Evolutionary conservation across 2,113 vertebrate genomes (phyloP).

Genomic region (Phalacrocorax carbo): DNA sequence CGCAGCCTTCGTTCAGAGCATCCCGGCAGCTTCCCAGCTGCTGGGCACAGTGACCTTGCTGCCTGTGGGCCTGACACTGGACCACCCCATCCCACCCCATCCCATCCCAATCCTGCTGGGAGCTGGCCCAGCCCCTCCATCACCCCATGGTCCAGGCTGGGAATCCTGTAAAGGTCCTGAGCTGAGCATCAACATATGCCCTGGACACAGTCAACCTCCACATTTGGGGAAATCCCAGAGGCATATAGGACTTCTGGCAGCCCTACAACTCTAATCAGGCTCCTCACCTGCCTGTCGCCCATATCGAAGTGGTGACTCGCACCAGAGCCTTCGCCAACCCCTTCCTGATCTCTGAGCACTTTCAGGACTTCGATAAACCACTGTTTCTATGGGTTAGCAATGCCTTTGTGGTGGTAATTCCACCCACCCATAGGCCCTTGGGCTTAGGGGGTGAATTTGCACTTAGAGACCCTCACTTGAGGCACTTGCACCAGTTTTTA

Average conservation of each 20-base stretch:
- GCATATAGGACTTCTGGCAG: fast-evolving
- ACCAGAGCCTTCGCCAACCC: fast-evolving
- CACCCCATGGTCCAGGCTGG: fast-evolving
- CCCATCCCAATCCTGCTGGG: fast-evolving
- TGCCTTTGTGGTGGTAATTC: background rate
- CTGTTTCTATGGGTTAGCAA: background rate
- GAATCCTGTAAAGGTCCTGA: background rate
- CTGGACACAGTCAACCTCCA: background rate
- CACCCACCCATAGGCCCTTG: background rate
- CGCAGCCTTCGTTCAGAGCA: background rate
- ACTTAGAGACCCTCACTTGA: background rate
- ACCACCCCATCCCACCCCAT: background rate
- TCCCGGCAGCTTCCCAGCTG: background rate
- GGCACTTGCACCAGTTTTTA: background rate
- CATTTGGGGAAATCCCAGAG: background rate
- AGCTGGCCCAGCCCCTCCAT: background rate
- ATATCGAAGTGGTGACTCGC: fast-evolving
- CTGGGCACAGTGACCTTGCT: background rate
- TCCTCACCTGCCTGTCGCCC: background rate
- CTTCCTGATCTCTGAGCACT: background rate
- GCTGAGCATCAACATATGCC: fast-evolving
- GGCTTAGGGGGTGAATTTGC: background rate
- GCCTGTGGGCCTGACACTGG: background rate
- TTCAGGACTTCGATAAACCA: background rate
- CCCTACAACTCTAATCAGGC: background rate